phyloP scores from a whole-genome alignment of 2,888 invertebrate genomes.

The Biston stratarius region DNA sequence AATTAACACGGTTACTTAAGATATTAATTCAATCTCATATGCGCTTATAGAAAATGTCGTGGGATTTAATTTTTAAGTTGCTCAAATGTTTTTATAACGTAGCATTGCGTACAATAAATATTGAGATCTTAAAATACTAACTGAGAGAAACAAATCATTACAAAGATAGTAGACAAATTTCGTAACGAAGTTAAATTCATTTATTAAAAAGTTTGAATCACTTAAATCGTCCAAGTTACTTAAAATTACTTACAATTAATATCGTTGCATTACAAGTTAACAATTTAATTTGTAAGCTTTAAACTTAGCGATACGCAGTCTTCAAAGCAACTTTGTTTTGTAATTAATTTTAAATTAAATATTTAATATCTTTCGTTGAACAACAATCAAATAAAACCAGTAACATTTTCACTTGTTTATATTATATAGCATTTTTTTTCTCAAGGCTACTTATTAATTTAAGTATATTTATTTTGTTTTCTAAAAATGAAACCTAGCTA shows the following conservation, averaged over 20 bases:
- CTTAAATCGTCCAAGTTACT: conserved; percentile 9
- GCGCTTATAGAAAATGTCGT: too few species aligned
- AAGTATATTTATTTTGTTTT: too few species aligned
- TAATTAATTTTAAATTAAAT: not conserved
- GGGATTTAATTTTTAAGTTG: too few species aligned
- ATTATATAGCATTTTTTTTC: not conserved
- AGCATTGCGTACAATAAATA: too few species aligned
- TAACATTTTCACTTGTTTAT: not conserved
- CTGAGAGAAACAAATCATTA: not conserved
- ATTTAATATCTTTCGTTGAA: not conserved
- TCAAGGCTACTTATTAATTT: too few species aligned
- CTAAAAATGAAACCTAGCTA: too few species aligned
- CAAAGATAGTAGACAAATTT: not conserved
- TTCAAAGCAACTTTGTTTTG: conserved; percentile 5
- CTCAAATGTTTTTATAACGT: too few species aligned
- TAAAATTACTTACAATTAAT: conserved; percentile 16
- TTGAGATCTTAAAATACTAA: too few species aligned
- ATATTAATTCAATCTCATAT: too few species aligned
- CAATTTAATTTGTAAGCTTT: conserved; percentile 7
- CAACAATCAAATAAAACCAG: not conserved
- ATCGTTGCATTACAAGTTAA: conserved; percentile 19
- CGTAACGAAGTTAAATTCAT: conserved; percentile 4
- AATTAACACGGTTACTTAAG: too few species aligned
- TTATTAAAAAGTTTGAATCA: conserved; percentile 15
- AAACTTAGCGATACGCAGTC: conserved; percentile 9